These are phyloP conservation scores for Caligus rogercresseyi DNA, from an alignment of 1,140 invertebrate genomes.

Conservation along the genomic window DNA sequence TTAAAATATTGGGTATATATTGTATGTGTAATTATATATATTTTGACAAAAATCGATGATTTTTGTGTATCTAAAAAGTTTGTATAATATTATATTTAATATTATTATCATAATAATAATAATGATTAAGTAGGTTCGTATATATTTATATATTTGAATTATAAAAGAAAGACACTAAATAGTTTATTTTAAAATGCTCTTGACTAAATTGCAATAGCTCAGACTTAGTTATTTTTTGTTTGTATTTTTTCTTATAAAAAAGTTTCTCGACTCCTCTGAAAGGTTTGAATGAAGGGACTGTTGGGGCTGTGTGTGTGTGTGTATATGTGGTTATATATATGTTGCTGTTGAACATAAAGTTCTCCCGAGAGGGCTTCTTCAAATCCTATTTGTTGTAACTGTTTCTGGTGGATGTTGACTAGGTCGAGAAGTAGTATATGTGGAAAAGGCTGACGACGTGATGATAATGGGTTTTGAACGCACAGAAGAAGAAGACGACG, in stretches of 20 bases:
- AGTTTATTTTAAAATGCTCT: background rate
- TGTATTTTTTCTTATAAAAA: background rate
- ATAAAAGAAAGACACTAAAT: background rate
- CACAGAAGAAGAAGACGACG: no score
- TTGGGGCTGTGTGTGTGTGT: no score
- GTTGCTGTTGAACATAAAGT: background rate
- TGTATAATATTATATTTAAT: no score
- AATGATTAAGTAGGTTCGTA: no score
- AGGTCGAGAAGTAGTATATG: no score
- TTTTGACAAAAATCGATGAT: background rate
- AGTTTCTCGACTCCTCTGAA: background rate
- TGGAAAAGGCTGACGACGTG: no score
- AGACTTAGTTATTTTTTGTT: background rate
- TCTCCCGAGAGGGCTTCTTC: no score
- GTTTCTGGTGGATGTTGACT: no score
- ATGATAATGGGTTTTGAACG: no score
- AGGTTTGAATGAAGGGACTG: no score
- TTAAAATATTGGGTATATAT: background rate
- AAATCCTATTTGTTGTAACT: no score
- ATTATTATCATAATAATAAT: background rate
- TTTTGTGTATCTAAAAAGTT: no score
- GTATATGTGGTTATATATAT: background rate
- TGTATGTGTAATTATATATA: background rate
- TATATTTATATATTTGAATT: background rate
- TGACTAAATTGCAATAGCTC: background rate